phyloP scores from a whole-genome alignment of 1,140 invertebrate genomes.

The Lutraria rhynchaena region DNA sequence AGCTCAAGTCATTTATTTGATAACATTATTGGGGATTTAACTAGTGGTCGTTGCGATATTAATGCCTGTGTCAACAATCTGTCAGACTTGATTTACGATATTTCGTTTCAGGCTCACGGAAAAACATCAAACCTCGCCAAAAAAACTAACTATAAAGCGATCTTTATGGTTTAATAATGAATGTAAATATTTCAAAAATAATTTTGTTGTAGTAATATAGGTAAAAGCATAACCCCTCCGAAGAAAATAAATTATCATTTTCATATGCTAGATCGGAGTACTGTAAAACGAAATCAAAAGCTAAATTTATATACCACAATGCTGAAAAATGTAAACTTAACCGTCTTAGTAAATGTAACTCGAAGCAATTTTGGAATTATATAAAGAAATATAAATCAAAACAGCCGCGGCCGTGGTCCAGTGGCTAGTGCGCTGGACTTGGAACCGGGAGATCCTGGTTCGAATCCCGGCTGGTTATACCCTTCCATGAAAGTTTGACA shows the following conservation, averaged over 20 bases:
- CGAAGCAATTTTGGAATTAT: slow-evolving; percentile 16
- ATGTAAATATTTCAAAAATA: too few relatives aligned
- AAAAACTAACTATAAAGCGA: background rate
- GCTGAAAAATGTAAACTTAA: background rate
- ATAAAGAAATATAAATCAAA: slow-evolving; percentile 23
- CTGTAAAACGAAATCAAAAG: too few relatives aligned
- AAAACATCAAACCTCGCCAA: background rate
- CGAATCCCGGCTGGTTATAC: too few relatives aligned
- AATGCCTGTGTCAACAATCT: slow-evolving; percentile 15
- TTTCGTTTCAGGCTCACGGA: slow-evolving; percentile 21
- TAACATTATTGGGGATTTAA: background rate
- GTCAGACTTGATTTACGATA: slow-evolving; percentile 8
- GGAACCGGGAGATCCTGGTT: too few relatives aligned
- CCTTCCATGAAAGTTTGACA: too few relatives aligned
- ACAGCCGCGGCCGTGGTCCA: too few relatives aligned
- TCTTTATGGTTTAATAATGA: slow-evolving; percentile 23
- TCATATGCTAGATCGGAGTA: slow-evolving; percentile 7
- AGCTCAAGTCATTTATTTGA: too few relatives aligned
- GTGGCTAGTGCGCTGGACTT: too few relatives aligned
- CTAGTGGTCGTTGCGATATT: background rate
- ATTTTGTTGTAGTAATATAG: background rate
- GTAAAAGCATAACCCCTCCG: background rate
- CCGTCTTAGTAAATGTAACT: background rate
- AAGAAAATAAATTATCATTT: slow-evolving; percentile 1
- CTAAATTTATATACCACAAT: slow-evolving; percentile 1